A percentile compares a stretch with the other conserved stretches of the same genome.
phyloP scores from a whole-genome alignment of 1,140 invertebrate genomes.

The Micrasema minimum region DNA sequence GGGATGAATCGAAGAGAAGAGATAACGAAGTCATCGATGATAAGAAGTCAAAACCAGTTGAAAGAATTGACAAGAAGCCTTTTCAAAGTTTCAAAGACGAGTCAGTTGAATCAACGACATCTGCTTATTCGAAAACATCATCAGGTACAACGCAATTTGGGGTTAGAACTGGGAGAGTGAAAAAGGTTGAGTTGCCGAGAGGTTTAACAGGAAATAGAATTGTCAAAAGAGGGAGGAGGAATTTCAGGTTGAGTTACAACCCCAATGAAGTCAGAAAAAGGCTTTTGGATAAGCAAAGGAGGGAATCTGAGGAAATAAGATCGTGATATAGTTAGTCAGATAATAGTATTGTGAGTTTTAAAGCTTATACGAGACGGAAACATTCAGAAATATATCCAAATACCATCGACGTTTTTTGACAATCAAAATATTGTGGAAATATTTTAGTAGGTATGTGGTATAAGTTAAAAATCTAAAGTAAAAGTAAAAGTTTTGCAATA shows the following conservation, averaged over 20 bases:
- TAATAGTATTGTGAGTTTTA: no score
- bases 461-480: no score
- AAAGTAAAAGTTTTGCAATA: no score
- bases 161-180: slow-evolving; percentile 42
- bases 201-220: slow-evolving; percentile 31
- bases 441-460: no score
- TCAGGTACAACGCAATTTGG: slow-evolving; percentile 42
- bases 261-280: slow-evolving; percentile 48
- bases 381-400: no score
- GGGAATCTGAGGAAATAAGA: slow-evolving; percentile 29
- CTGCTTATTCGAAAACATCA: background rate
- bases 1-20: slow-evolving; percentile 2
- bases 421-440: no score
- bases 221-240: slow-evolving; percentile 48
- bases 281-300: slow-evolving; percentile 45
- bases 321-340: background rate
- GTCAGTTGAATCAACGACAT: slow-evolving; percentile 8
- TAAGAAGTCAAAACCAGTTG: background rate
- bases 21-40: slow-evolving; percentile 26
- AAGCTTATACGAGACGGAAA: no score
- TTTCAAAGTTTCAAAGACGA: background rate
- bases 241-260: slow-evolving; percentile 49
- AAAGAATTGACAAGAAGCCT: background rate
- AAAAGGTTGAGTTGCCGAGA: slow-evolving; percentile 46
- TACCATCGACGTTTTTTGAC: no score